Percentiles rank a stretch among this genome's conserved stretches.
Evolutionary conservation across 1,140 invertebrate genomes (phyloP).

Genomic region (Leptinotarsa undecemlineata): DNA sequence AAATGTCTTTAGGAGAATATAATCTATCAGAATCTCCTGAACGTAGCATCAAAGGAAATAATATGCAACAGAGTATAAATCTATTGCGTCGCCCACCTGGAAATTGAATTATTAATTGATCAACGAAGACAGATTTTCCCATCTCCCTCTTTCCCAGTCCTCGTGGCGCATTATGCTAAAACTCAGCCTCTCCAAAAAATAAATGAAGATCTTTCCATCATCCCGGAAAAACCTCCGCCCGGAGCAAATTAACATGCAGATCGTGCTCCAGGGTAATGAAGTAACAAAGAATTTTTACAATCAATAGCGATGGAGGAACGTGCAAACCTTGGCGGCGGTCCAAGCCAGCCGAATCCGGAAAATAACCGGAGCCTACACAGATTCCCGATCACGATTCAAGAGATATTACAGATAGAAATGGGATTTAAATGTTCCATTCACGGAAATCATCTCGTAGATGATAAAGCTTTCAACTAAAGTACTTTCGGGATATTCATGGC

Average conservation of each 20-base stretch:
- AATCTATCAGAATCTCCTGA: no score
- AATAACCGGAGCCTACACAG: slow-evolving; percentile 12
- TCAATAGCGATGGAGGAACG: neutral
- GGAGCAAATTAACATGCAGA: slow-evolving; percentile 2
- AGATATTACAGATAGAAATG: slow-evolving; percentile 26
- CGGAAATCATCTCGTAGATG: slow-evolving; percentile 29
- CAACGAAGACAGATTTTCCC: no score
- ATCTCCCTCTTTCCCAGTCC: no score
- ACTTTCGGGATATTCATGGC: slow-evolving; percentile 32
- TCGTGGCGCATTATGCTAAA: no score
- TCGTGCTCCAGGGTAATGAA: neutral
- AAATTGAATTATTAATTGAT: no score
- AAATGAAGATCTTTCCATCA: no score
- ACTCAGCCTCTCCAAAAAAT: no score
- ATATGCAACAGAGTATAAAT: no score
- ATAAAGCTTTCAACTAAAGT: slow-evolving; percentile 33
- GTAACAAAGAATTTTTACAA: neutral
- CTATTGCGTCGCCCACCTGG: no score
- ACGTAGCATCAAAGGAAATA: no score
- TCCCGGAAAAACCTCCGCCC: neutral
- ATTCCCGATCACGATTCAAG: slow-evolving; percentile 17
- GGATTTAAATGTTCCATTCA: slow-evolving; percentile 35
- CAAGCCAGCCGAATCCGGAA: neutral
- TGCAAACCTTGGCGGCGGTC: neutral
- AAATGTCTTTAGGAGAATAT: no score